Conservation (phyloP, 2,113 vertebrate species). For the Hypocryptadius cinnamomeus region DNA sequence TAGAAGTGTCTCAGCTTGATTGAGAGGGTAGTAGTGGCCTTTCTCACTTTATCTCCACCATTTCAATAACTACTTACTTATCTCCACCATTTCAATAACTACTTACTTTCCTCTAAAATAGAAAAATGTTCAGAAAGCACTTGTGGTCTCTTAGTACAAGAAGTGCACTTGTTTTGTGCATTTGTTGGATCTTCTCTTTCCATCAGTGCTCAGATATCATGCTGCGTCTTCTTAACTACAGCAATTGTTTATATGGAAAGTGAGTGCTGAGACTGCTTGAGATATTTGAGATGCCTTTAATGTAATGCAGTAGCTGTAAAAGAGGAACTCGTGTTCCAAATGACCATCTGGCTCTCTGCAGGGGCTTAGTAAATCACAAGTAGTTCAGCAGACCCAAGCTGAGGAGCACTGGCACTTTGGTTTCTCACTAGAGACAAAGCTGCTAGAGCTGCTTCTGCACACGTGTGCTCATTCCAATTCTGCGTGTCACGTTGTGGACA, state of each 20-base stretch:
- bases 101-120: background rate
- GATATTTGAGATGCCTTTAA: slow-evolving; percentile 18
- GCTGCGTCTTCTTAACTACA: background rate
- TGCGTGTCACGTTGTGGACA: background rate
- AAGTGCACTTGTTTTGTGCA: background rate
- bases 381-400: background rate
- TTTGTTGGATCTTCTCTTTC: background rate
- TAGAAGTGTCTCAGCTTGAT: background rate
- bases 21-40: background rate
- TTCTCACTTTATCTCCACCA: background rate
- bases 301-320: background rate
- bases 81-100: background rate
- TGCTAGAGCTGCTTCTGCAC: background rate
- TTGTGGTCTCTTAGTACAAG: background rate
- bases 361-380: background rate
- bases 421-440: background rate
- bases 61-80: background rate
- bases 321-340: background rate
- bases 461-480: background rate
- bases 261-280: background rate
- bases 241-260: background rate
- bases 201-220: background rate
- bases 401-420: background rate
- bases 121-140: background rate
- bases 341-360: slow-evolving; percentile 39